Base-by-base conservation (phyloP, 2,888 invertebrate genomes). In the Mesodorylaimus sp. region DNA sequence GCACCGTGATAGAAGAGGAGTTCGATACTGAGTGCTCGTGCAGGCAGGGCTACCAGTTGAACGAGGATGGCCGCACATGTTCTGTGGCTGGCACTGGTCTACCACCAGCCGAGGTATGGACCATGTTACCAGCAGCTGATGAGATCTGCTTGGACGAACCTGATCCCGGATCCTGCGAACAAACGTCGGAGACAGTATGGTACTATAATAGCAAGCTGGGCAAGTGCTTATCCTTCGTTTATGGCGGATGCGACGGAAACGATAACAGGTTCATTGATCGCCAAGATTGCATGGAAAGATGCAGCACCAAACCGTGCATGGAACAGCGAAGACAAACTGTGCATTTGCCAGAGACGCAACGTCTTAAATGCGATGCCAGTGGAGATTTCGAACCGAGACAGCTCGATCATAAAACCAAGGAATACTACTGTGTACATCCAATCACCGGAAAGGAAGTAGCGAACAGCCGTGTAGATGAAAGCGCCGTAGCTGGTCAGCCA, bases 361-460 rank as follows among this genome's bases (percentile, higher is more conserved):
- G 10, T 10, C 41, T 23, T n/a, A 39, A 13, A 21, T 39, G 41
- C 41, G 41, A 39, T 21, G 41, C 21, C n/a, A 39, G n/a, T 7
- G 41, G 41, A 7, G 21, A 39, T 39, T 39, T 39, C 32, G 23
- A 16, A 29, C 29, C 45, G 23, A 3, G 27, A 21, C 45, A 45
- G 23, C 29, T 28, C 23, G 45, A 45, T 23, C n/a, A 3, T 3
- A 21, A 7, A 7, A 29, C 7, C n/a, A 24, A 16, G 5, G 32
- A 45, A 29, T 45, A 32, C 23, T 45, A 32, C 29, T 45, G 45
- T 29, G 45, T 45, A 19, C 7, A 45, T 29, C 45, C 23, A 19
- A 29, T 19, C 3, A 19, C 7, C 5, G 45, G 45, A 3, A 16
- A 10, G 3, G 45, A 45, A 32, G 28, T 45, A 3, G 19, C 5